phyloP scores from a whole-genome alignment of 2,113 vertebrate species.

The Caretta caretta region DNA sequence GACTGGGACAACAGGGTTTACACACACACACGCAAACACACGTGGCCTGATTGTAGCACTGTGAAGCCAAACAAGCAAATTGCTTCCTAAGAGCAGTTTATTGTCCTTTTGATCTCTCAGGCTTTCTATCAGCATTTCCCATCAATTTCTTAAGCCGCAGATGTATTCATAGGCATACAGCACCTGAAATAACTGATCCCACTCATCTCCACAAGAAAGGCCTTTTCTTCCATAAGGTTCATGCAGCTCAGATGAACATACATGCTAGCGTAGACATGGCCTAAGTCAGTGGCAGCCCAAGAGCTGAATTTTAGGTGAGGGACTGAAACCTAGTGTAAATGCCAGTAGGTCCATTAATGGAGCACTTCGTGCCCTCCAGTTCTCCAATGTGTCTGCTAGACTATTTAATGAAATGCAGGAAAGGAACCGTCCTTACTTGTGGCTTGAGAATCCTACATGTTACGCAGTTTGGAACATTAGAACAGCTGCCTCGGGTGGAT shows the following conservation, averaged over 20 bases:
- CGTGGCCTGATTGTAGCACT: neutral
- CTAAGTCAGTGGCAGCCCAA: neutral
- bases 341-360: neutral
- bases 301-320: conserved; percentile 25
- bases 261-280: neutral
- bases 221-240: conserved; percentile 17
- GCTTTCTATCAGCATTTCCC: conserved; percentile 23
- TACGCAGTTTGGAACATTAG: neutral
- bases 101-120: conserved; percentile 1
- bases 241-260: neutral
- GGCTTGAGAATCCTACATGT: neutral
- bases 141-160: neutral
- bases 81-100: neutral
- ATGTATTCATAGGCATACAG: neutral
- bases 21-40: accelerated
- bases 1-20: accelerated
- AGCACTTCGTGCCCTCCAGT: neutral
- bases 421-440: neutral
- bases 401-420: conserved; percentile 22
- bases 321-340: neutral
- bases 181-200: neutral
- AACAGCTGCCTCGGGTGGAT: neutral
- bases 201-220: neutral
- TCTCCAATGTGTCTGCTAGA: neutral
- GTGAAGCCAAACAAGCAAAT: conserved; percentile 20